Conservation (phyloP, 2,888 invertebrate species). For the Disparrhopalites patrizii region DNA sequence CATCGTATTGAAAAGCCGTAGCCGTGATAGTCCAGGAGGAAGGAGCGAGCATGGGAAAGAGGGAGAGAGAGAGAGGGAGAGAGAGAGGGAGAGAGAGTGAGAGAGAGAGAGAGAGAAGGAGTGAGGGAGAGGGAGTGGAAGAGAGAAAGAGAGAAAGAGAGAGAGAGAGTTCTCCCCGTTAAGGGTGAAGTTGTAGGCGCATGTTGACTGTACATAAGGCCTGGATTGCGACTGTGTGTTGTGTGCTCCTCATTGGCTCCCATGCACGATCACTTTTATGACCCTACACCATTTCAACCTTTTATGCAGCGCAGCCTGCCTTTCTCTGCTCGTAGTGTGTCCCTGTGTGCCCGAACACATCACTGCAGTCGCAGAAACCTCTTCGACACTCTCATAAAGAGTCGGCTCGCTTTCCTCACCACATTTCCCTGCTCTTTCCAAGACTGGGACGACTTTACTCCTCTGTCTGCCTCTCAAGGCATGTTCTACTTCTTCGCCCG, state of each 20-base stretch:
- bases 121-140: too few relatives aligned
- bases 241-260: conserved; percentile 37
- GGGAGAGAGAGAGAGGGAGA: too few relatives aligned
- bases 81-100: too few relatives aligned
- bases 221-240: conserved; percentile 40
- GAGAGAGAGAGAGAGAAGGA: too few relatives aligned
- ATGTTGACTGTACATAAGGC: conserved; percentile 30
- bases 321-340: conserved; percentile 10
- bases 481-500: neutral
- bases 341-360: conserved; percentile 4
- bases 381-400: conserved; percentile 12
- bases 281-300: conserved; percentile 37
- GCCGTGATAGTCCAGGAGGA: too few relatives aligned
- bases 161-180: neutral
- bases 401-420: conserved; percentile 8
- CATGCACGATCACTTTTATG: conserved; percentile 38
- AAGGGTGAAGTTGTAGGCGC: conserved; percentile 30
- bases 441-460: too few relatives aligned
- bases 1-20: too few relatives aligned
- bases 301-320: conserved; percentile 27
- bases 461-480: conserved; percentile 13
- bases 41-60: too few relatives aligned
- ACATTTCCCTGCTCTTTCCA: too few relatives aligned
- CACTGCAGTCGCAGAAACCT: conserved; percentile 11
- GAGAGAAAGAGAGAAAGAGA: neutral